Evolutionary conservation across 1,140 invertebrate species (phyloP).

Genomic region (Scylla paramamosain): DNA sequence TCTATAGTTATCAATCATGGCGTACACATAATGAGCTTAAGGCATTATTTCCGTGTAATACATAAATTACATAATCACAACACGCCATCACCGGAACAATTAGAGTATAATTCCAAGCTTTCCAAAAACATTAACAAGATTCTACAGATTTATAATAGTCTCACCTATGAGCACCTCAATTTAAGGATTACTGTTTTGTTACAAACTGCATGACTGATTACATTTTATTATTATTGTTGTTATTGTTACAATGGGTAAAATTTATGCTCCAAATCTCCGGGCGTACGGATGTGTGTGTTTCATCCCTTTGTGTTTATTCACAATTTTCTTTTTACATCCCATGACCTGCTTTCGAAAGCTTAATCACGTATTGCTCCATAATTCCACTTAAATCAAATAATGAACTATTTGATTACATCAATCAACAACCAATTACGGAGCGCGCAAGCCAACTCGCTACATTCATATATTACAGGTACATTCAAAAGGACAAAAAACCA

Average conservation of each 20-base stretch:
- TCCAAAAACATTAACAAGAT: constrained; percentile 21
- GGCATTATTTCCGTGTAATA: background rate
- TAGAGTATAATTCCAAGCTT: background rate
- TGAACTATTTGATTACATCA: background rate
- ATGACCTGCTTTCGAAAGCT: background rate
- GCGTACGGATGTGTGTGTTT: background rate
- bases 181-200: too few relatives aligned
- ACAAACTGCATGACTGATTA: too few relatives aligned
- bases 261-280: background rate
- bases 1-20: background rate
- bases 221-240: background rate
- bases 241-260: background rate
- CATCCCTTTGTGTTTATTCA: background rate
- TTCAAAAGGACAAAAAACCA: background rate
- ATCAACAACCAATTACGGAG: background rate
- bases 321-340: background rate
- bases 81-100: background rate
- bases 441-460: background rate
- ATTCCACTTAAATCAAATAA: constrained; percentile 14
- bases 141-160: background rate
- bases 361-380: background rate
- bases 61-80: background rate
- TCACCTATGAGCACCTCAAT: too few relatives aligned
- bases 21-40: background rate
- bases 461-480: background rate